Percentiles rank a stretch among this genome's conserved stretches.
Evolutionary conservation across 2,113 vertebrate genomes (phyloP).

Genomic region (Podarcis muralis): DNA sequence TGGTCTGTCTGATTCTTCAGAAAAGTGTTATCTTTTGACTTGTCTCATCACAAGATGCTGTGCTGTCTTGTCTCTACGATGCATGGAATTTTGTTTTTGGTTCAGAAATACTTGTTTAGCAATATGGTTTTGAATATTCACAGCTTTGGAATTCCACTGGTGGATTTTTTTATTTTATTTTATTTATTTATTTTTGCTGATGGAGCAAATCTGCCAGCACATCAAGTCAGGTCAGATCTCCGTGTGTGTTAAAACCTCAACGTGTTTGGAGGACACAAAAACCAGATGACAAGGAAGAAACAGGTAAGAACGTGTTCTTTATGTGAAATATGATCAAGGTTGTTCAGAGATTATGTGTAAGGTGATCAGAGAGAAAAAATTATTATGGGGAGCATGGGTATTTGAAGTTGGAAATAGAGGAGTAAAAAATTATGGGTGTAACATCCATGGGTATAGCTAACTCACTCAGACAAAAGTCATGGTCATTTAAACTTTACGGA

Average conservation of each 20-base stretch:
- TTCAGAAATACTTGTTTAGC: background rate
- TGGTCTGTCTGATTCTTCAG: background rate
- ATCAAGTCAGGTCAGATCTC: background rate
- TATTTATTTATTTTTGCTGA: background rate
- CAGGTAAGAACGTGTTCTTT: background rate
- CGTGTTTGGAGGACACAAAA: background rate
- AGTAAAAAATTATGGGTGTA: background rate
- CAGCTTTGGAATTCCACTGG: background rate
- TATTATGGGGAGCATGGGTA: background rate
- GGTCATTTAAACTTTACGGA: background rate
- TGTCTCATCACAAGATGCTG: background rate
- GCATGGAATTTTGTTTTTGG: background rate
- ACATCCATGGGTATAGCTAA: background rate
- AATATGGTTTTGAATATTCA: background rate
- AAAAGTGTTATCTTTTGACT: background rate
- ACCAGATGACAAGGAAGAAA: constrained; percentile 15
- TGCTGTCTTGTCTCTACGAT: background rate
- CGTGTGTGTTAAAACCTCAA: background rate
- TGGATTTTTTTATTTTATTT: background rate
- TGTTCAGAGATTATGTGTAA: background rate
- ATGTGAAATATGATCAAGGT: background rate
- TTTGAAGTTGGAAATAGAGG: background rate
- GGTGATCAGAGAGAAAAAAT: background rate
- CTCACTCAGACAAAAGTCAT: background rate
- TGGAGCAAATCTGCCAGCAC: background rate